A percentile compares a stretch with the other conserved stretches of the same genome.
Evolutionary conservation across 2,888 invertebrate genomes (phyloP).

Genomic region (Idaea aversata): DNA sequence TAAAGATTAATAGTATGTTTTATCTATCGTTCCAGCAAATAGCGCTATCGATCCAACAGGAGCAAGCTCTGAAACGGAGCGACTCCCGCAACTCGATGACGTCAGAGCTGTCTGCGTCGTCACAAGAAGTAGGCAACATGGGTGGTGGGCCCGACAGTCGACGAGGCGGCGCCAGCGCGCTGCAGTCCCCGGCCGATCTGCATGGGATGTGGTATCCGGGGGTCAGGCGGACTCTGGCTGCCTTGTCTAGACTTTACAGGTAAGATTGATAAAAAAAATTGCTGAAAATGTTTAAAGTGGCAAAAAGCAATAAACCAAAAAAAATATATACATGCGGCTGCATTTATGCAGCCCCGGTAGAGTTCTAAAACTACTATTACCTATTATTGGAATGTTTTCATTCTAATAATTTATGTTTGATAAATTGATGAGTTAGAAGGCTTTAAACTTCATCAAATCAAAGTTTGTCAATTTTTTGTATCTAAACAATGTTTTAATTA

Average conservation of each 20-base stretch:
- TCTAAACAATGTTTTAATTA: no score
- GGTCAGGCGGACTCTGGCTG: slow-evolving; percentile 95
- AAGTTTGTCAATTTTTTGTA: no score
- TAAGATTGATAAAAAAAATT: background rate
- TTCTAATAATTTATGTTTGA: no score
- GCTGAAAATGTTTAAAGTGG: no score
- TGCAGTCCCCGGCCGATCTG: slow-evolving; percentile 94
- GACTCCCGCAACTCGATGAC: slow-evolving; percentile 85
- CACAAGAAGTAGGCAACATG: slow-evolving; percentile 86
- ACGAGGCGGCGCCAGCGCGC: slow-evolving; percentile 58
- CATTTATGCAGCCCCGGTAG: no score
- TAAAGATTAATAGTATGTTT: background rate
- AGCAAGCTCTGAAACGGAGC: slow-evolving; percentile 79
- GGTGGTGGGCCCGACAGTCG: slow-evolving; percentile 70
- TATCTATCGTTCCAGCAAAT: slow-evolving; percentile 75
- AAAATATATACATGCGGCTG: no score
- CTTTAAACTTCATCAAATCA: no score
- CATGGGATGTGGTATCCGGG: slow-evolving; percentile 99
- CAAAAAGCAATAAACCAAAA: no score
- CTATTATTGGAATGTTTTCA: no score
- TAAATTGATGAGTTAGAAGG: no score
- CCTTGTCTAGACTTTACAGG: slow-evolving; percentile 87
- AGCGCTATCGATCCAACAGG: slow-evolving; percentile 82
- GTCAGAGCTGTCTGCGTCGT: slow-evolving; percentile 84
- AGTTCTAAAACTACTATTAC: no score